Base-by-base conservation (phyloP, 2,113 vertebrate species). In the Oryzias javanicus region DNA sequence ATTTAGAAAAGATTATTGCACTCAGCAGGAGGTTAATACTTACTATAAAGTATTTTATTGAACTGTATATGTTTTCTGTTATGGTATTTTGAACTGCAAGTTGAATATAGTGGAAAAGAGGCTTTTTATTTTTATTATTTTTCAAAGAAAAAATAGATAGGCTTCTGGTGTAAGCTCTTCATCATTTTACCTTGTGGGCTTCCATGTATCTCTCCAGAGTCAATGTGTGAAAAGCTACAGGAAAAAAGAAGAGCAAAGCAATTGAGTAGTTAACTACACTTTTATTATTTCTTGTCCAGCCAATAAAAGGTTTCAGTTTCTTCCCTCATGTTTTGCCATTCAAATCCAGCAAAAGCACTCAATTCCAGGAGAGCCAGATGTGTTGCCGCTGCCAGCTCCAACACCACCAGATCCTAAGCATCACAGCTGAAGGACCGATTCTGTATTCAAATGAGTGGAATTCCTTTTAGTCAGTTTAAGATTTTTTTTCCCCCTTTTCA, bases 201-300 rank as follows among this genome's bases (percentile, higher is more conserved):
- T 19, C 55, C 25, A 49, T 20, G 25, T 22, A 44, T 22, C 17
- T 6, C 22, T 24, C n/a, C 15, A 47, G 8, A 49, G 10, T 20
- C 5, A 12, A 0, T 6, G 4, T 3, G n/a, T 29, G n/a, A 40
- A 54, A 63, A 54, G 4, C 51, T 51, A 16, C 12, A 48, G 49
- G 18, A 55, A 49, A 49, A 62, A 41, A 64, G 13, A 24, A 68
- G 49, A 62, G 52, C 44, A 49, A 20, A 60, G 18, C 24, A 53
- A 48, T 60, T 27, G 14, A 55, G 82, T 83, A 84, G 78, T 88
- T 87, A 85, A 86, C 85, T 90, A 89, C 83, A 84, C 68, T 72
- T 90, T 89, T 88, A 89, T 89, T 90, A 81, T 89, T 79, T 72
- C 71, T 82, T 87, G 52, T 84, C 79, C 84, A 85, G 78, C 63